These are phyloP conservation scores for Tauraco hartlaubi DNA, from an alignment of 2,797 vertebrate species.

Conservation along the genomic window DNA sequence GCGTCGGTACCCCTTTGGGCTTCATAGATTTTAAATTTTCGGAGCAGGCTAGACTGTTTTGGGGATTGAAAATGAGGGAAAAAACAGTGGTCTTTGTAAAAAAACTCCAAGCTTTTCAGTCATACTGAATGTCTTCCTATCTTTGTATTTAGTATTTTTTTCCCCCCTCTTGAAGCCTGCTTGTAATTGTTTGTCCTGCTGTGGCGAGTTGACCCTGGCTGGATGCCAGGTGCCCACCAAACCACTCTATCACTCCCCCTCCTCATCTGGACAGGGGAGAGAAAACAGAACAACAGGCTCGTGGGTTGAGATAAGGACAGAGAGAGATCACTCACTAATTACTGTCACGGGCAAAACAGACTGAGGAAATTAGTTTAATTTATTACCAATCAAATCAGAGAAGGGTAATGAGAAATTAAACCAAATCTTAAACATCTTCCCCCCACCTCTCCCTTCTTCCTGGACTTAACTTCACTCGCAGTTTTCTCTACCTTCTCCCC, in stretches of 20 bases:
- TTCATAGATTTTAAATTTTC: background rate
- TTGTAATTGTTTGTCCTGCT: background rate
- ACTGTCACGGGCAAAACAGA: background rate
- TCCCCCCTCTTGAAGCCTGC: background rate
- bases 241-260: background rate
- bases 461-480: background rate
- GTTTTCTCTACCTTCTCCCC: background rate
- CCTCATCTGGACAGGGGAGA: background rate
- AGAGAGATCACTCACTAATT: background rate
- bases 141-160: background rate
- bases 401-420: background rate
- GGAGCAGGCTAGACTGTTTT: background rate
- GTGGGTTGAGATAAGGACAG: background rate
- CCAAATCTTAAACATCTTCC: background rate
- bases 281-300: background rate
- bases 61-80: slow-evolving; percentile 5
- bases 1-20: background rate
- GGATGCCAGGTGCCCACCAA: background rate
- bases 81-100: background rate
- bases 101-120: background rate
- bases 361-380: background rate
- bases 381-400: background rate
- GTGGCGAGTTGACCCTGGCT: background rate
- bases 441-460: background rate
- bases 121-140: background rate